A percentile compares a stretch with the other conserved stretches of the same genome.
Evolutionary conservation across 2,888 invertebrate species (phyloP).

Genomic region (Luperina testacea): DNA sequence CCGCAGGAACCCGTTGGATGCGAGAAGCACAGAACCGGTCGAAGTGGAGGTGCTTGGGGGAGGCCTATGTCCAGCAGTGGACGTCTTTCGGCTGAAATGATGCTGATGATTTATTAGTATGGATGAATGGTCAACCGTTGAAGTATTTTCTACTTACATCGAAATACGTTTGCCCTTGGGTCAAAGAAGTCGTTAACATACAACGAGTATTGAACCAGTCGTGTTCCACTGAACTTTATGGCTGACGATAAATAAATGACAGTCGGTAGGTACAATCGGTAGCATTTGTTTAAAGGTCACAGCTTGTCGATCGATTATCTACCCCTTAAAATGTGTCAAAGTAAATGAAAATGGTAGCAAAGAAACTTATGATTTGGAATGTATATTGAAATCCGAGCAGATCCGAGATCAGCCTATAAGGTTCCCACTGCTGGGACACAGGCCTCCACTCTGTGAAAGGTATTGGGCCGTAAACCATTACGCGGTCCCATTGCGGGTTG

Average conservation of each 20-base stretch:
- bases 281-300: constrained; percentile 55
- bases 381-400: neutral
- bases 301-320: constrained; percentile 42
- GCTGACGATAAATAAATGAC: constrained; percentile 54
- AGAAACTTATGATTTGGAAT: constrained; percentile 1
- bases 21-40: too few species aligned
- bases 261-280: constrained; percentile 42
- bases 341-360: constrained; percentile 15
- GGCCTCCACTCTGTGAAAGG: too few species aligned
- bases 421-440: neutral
- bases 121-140: constrained; percentile 12
- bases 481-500: too few species aligned
- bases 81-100: too few species aligned
- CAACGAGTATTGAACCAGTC: constrained; percentile 48
- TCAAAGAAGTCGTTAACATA: constrained; percentile 60
- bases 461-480: too few species aligned
- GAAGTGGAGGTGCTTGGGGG: too few species aligned
- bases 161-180: constrained; percentile 55
- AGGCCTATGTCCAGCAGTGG: too few species aligned
- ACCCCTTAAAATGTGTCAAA: constrained; percentile 23
- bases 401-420: neutral
- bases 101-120: too few species aligned
- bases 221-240: constrained; percentile 55
- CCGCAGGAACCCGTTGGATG: too few species aligned
- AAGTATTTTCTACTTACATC: constrained; percentile 56